Base-by-base conservation (phyloP, 2,797 vertebrate genomes). In the Tokudaia muenninki region DNA sequence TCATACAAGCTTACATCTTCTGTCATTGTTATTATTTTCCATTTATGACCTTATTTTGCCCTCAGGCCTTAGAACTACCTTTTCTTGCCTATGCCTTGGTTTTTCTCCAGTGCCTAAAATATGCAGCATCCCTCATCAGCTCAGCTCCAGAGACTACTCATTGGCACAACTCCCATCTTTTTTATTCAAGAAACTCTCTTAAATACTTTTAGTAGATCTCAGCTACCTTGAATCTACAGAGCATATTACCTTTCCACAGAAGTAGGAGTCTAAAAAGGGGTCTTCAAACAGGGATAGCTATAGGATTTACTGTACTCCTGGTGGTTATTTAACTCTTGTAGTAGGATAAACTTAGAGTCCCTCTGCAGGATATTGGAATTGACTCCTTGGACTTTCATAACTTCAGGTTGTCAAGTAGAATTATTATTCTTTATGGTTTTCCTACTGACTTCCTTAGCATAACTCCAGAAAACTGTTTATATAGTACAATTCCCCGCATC, bases 381-480 rank as follows among this genome's bases (percentile, higher is more conserved):
- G 81, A 91, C 91, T 70, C 77, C 90, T 88, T 88, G 1, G 3
- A 63, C 86, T 80, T 94, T 59, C 31, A 63, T 91, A 80, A 78
- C 86, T 97, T 93, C 78, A 70, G 31, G n/a, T 96, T 91, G 78
- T 93, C 77, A 78, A 57, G 55, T 61, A 59, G 84, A 97, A 93
- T 92, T 92, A 92, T 84, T 94, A 52, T 93, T 89, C 82, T 96
- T 94, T 95, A 80, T 80, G 81, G 13, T 86, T 96, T 94, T 74
- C 41, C 78, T 94, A 63, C 78, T 91, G 61, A 31, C 34, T 95
- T 52, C 78, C 70, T 92, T 75, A 97, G 75, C 11, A 4, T 87
- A 96, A 80, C 52, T 95, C 6, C 11, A 92, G 86, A 95, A 97
- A 94, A 90, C 63, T 81, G 65, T 59, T 72, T 87, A 65, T 94